Conservation (phyloP, 2,113 vertebrate species). For the cattle (Bos taurus) region DNA sequence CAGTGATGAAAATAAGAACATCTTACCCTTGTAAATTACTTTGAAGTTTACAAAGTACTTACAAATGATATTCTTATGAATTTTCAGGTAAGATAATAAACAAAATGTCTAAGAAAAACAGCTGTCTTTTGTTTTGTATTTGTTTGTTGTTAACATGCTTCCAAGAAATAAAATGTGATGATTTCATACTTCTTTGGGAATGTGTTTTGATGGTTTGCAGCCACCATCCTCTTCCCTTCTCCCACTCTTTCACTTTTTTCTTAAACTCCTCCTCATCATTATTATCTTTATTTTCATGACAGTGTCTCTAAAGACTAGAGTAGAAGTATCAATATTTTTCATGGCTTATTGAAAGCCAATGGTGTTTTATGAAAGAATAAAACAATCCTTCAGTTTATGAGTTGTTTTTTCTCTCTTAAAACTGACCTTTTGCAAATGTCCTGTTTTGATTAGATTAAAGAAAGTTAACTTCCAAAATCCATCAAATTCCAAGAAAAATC, state of each 20-base stretch:
- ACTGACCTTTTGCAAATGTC: neutral
- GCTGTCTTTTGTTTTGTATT: neutral
- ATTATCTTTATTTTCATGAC: neutral
- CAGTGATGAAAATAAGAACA: neutral
- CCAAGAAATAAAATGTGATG: neutral
- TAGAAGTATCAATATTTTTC: neutral
- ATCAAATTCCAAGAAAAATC: neutral
- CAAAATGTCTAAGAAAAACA: neutral
- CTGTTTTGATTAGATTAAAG: neutral
- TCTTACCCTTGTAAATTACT: neutral
- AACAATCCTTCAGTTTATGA: neutral
- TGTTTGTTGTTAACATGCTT: neutral
- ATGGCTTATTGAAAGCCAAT: neutral
- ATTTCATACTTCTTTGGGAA: neutral
- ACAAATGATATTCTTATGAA: neutral
- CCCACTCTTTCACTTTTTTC: neutral
- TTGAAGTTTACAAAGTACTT: neutral
- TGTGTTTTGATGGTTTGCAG: neutral
- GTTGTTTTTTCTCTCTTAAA: neutral
- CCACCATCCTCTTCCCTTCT: too few species aligned
- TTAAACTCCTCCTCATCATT: neutral
- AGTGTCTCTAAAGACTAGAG: neutral
- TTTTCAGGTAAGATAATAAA: constrained; percentile 15
- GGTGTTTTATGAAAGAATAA: neutral
- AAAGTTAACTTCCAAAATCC: neutral